Conservation (phyloP, 2,113 vertebrate species). For the Apeltes quadracus region DNA sequence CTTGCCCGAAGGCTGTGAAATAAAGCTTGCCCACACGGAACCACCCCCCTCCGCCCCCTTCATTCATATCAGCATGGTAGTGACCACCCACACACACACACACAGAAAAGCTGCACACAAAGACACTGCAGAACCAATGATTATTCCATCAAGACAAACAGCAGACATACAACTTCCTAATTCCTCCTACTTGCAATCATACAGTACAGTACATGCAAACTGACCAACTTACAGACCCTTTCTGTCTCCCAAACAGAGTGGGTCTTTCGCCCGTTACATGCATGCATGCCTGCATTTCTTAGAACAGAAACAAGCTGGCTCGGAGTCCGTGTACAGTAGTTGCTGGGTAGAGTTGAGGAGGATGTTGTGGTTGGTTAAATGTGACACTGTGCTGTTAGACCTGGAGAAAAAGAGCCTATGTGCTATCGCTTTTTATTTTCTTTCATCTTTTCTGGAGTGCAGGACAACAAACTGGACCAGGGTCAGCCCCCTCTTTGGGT, state of each 20-base stretch:
- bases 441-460: conserved; percentile 1
- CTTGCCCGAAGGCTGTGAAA: conserved; percentile 45
- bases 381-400: conserved; percentile 26
- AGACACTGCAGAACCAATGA: conserved; percentile 24
- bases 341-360: conserved; percentile 68
- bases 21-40: conserved; percentile 46
- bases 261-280: conserved; percentile 24
- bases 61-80: conserved; percentile 28
- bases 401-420: conserved; percentile 32
- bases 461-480: background rate
- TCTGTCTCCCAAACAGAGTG: conserved; percentile 7
- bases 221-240: conserved; percentile 15
- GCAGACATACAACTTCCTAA: conserved; percentile 42
- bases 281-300: conserved; percentile 39
- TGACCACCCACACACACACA: conserved; percentile 30
- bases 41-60: background rate
- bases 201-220: conserved; percentile 25
- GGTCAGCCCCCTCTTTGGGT: background rate
- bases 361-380: conserved; percentile 54
- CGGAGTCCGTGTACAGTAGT: conserved; percentile 48
- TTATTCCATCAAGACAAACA: conserved; percentile 37
- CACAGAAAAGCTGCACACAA: conserved; percentile 38
- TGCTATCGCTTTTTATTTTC: background rate
- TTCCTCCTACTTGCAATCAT: conserved; percentile 32
- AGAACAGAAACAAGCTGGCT: conserved; percentile 28